Evolutionary conservation across 1,140 invertebrate genomes (phyloP).

Genomic region (Trinorchestia longiramus): DNA sequence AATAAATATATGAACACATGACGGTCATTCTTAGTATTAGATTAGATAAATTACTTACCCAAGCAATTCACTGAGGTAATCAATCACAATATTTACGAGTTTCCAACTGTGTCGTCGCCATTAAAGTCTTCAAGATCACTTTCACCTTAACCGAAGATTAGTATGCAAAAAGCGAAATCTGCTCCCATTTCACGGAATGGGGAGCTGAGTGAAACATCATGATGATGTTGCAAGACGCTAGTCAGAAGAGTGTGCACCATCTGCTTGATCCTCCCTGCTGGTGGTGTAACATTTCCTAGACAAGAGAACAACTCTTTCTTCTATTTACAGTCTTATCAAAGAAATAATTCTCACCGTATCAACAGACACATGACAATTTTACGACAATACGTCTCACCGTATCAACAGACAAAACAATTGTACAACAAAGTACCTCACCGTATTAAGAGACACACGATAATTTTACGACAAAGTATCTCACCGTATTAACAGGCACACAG

Average conservation of each 20-base stretch:
- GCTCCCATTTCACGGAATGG: neutral
- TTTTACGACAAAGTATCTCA: neutral
- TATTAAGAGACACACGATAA: neutral
- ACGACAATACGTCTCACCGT: no score
- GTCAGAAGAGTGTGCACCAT: neutral
- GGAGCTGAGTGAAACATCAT: neutral
- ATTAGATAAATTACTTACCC: neutral
- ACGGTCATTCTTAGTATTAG: no score
- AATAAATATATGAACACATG: no score
- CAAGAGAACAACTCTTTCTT: neutral
- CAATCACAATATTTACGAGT: neutral
- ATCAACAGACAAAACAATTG: neutral
- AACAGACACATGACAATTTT: neutral
- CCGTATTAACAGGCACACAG: neutral
- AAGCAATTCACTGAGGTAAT: neutral
- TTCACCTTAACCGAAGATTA: neutral
- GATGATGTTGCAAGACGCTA: neutral
- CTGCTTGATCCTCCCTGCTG: neutral
- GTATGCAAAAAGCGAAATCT: neutral
- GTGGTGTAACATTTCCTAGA: neutral
- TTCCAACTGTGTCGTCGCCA: neutral
- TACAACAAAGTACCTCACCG: no score
- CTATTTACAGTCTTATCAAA: neutral
- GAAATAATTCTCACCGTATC: neutral
- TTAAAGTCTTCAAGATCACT: neutral